phyloP scores from a whole-genome alignment of 2,888 invertebrate genomes.

The Liposcelis brunnea region DNA sequence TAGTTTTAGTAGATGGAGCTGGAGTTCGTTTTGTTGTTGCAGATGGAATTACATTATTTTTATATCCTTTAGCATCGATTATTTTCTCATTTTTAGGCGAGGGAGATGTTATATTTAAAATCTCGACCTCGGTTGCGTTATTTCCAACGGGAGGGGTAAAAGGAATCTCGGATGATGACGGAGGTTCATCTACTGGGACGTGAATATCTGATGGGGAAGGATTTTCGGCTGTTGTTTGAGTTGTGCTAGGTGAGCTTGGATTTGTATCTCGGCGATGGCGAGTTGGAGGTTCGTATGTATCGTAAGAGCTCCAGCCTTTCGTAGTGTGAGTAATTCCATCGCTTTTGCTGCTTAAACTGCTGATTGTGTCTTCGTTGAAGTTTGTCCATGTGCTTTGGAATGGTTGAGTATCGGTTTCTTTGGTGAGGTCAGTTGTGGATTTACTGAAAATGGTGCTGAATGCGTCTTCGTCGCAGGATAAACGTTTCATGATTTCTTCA shows the following conservation, averaged over 20 bases:
- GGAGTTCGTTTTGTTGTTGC: no score
- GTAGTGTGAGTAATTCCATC: slow-evolving; percentile 17
- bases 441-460: no score
- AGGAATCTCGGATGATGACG: no score
- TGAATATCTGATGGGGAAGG: not conserved
- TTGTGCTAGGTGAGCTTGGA: slow-evolving; percentile 19
- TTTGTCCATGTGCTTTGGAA: slow-evolving; percentile 12
- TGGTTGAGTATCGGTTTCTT: slow-evolving; percentile 9
- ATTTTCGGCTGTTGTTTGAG: slow-evolving; percentile 21
- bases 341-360: slow-evolving; percentile 15
- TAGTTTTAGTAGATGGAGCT: no score
- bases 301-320: slow-evolving; percentile 18
- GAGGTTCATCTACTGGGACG: no score
- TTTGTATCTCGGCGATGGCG: slow-evolving; percentile 14
- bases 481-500: slow-evolving; percentile 38
- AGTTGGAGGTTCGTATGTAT: slow-evolving; percentile 16
- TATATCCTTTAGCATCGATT: no score
- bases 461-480: slow-evolving; percentile 31
- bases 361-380: slow-evolving; percentile 17
- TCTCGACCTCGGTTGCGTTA: no score
- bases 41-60: no score
- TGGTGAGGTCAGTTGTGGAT: not conserved
- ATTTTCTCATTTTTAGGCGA: no score
- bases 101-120: no score
- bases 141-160: no score